Base-by-base conservation (phyloP, 2,888 invertebrate species). In the Eilema sororculum region DNA sequence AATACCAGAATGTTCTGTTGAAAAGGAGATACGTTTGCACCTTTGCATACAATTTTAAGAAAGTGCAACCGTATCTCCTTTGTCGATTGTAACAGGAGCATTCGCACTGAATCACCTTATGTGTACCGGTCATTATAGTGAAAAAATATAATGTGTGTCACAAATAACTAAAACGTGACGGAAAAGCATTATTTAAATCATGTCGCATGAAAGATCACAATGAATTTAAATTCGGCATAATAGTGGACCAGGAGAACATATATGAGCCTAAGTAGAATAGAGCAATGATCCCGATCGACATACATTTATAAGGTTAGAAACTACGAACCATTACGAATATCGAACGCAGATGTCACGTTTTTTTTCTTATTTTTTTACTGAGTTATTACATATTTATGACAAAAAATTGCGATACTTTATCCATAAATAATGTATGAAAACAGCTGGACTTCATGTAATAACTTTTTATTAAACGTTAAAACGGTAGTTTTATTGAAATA, bases 171-270 rank as follows among this genome's bases (percentile, higher is more conserved):
- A 46, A 25, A 28, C 25, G 28, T 4, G 41, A 63, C 25, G 46
- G 46, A 46, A 63, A 46, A 28, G 3, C 46, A 25, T 63, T 63
- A 25, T 46, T 46, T 25, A 52, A 63, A 63, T 63, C 20, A 16
- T 46, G 22, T 24, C 37, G 16, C 8, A 41, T 24, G 8, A 16
- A 9, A 28, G 59, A 28, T 25, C 20, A 60, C 60, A 52, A 24
- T n/a, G 64, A 64, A 64, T 64, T 28, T 52, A 20, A 64, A 52
- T 64, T 20, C 28, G 28, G 52, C n/a, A 46, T 63, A 63, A 25
- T 52, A 60, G n/a, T 10, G 20, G 25, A 28, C 25, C 28, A 33
- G 33, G 22, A n/a, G 52, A 28, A 13, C 28, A n/a, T 64, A 64
- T n/a, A n/a, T n/a, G n/a, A 56, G 8, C 6, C 25, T 6, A 28